phyloP scores from a whole-genome alignment of 2,797 vertebrate species.

The Potorous gilbertii region DNA sequence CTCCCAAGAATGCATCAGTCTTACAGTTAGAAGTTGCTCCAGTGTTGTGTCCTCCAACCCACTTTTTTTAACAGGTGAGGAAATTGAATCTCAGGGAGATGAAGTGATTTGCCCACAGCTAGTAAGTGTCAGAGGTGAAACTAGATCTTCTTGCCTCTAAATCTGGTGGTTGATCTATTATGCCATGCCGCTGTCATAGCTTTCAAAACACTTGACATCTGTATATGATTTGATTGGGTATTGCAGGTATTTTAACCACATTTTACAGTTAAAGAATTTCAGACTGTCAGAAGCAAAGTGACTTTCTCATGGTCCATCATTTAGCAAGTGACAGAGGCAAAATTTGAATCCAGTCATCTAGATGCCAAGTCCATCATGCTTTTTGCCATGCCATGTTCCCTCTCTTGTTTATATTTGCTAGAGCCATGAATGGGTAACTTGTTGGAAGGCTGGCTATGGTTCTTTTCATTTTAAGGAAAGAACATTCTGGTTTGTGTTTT shows the following conservation, averaged over 20 bases:
- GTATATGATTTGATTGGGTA: not conserved
- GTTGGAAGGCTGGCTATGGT: slow-evolving; percentile 60
- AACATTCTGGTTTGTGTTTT: slow-evolving; percentile 81
- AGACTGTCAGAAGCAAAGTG: not conserved
- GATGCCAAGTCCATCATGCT: not conserved
- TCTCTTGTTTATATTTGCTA: slow-evolving; percentile 59
- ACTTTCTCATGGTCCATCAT: not conserved
- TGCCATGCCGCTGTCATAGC: not conserved
- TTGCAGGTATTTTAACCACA: not conserved
- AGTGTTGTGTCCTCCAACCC: not conserved
- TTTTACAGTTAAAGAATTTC: not conserved
- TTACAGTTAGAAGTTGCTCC: not conserved
- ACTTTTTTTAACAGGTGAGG: not conserved
- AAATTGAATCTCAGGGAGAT: not conserved
- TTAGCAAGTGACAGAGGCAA: not conserved
- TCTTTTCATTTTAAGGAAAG: slow-evolving; percentile 76
- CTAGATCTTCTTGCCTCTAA: not conserved
- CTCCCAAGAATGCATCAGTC: not conserved
- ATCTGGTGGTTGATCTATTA: not conserved
- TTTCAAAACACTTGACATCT: not conserved
- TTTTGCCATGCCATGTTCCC: too few species aligned
- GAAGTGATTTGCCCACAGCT: not conserved
- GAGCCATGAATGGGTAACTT: slow-evolving; percentile 67
- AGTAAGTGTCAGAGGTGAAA: not conserved
- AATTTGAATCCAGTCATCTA: not conserved